These are phyloP conservation scores for Muscina levida DNA, from an alignment of 2,888 invertebrate genomes.

Conservation along the genomic window DNA sequence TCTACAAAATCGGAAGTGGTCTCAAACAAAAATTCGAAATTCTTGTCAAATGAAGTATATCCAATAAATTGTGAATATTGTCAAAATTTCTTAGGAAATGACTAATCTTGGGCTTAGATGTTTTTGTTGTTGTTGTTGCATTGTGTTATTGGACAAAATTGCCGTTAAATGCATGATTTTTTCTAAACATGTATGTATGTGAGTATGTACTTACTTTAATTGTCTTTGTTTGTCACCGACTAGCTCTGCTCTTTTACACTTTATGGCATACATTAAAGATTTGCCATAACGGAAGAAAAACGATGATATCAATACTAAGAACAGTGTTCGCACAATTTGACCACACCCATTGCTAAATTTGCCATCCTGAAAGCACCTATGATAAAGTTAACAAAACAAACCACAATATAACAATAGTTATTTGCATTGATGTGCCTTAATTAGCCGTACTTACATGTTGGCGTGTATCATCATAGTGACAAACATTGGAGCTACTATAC, in stretches of 20 bases:
- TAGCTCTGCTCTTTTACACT: conserved; percentile 71
- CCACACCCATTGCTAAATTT: conserved; percentile 67
- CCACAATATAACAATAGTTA: neutral
- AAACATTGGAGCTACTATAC: conserved; percentile 72
- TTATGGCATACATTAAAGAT: conserved; percentile 70
- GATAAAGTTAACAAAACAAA: conserved; percentile 26
- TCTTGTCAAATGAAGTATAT: too few relatives aligned
- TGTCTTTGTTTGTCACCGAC: conserved; percentile 69
- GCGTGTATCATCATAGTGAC: conserved; percentile 73
- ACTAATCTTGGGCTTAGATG: too few relatives aligned
- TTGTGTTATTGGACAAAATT: too few relatives aligned
- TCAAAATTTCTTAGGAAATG: too few relatives aligned
- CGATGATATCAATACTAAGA: conserved; percentile 71
- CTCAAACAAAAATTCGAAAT: too few relatives aligned
- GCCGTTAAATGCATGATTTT: too few relatives aligned
- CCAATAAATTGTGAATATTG: too few relatives aligned
- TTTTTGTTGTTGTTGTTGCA: too few relatives aligned
- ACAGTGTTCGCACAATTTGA: conserved; percentile 66
- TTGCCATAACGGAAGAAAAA: conserved; percentile 74
- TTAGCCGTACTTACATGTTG: conserved; percentile 71
- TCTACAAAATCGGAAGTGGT: too few relatives aligned
- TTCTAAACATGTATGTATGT: too few relatives aligned
- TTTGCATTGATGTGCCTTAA: neutral
- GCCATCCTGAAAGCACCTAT: conserved; percentile 72
- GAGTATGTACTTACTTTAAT: conserved; percentile 68